Base-by-base conservation (phyloP, 2,888 invertebrate species). In the Drosophila austrosaltans region DNA sequence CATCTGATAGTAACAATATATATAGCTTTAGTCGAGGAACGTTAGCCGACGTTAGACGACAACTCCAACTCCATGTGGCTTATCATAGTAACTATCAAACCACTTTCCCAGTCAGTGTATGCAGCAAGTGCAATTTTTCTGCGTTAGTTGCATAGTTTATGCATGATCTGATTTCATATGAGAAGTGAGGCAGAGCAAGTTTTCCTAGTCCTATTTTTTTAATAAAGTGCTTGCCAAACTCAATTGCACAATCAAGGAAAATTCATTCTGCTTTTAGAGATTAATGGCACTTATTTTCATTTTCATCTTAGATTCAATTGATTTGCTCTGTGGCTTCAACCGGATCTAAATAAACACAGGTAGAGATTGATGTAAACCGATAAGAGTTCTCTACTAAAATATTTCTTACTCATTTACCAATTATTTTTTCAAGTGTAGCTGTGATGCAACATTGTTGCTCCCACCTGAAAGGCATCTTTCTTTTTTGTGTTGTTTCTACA, bases 11-110 rank as follows among this genome's bases (percentile, higher is more conserved):
- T 16, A 8, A 22, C 44, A 48, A 22, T 48, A 48, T 42, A 16
- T 42, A 42, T 44, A 53, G 39, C 69, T 81, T 60, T 58, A 63
- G 70, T 80, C 63, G 48, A 62, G 40, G 68, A 40, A 62, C 63
- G 66, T 67, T 63, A 75, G 40, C 58, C 40, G 1, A 69, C 64
- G 16, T 16, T 63, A 67, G 53, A 71, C 62, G 30, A 72, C 40
- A 22, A 63, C 16, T 16, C 25, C 58, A 10, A 44, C 42, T 53
- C 36, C 16, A 44, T 25, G 25, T 25, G 25, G 72, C 62, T 73
- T 87, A 87, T 87, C 82, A 16, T 40, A 10, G 5, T 8, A 22
- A 44, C 53, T 61, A 72, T 81, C 78, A 75, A 69, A 70, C 53
- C 81, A 74, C 84, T 76, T 81, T 78, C 66, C 69, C 66, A 54